Evolutionary conservation across 2,797 vertebrate genomes (phyloP).

Genomic region (Euthynnus affinis): DNA sequence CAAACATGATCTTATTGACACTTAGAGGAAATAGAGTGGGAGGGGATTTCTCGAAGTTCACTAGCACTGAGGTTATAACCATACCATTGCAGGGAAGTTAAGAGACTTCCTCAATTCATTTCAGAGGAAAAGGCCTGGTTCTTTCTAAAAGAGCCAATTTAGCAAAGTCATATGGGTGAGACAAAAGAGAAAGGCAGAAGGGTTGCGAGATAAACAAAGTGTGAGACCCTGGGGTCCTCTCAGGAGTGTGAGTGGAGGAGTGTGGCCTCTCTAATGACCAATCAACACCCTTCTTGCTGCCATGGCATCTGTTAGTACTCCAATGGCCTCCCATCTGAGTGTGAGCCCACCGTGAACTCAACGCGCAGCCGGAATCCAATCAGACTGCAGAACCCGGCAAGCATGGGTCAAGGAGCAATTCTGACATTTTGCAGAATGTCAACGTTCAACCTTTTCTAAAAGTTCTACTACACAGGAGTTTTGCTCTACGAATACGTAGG

Average conservation of each 20-base stretch:
- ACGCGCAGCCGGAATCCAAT: constrained; percentile 78
- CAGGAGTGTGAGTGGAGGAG: constrained; percentile 75
- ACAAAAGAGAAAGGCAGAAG: constrained; percentile 66
- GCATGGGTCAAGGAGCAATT: constrained; percentile 78
- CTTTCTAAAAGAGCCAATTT: constrained; percentile 67
- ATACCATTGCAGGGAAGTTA: constrained; percentile 48
- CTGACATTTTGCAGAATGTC: constrained; percentile 81
- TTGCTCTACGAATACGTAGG: constrained; percentile 55
- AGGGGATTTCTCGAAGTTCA: constrained; percentile 48
- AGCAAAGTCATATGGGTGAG: constrained; percentile 64
- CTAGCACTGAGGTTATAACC: constrained; percentile 21
- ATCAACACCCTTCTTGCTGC: constrained; percentile 87
- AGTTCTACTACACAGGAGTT: constrained; percentile 71
- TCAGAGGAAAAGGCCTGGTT: constrained; percentile 61
- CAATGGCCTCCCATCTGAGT: constrained; percentile 79
- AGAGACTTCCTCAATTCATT: constrained; percentile 62
- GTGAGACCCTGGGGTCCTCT: constrained; percentile 75
- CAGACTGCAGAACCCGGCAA: constrained; percentile 61
- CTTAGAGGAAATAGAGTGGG: constrained; percentile 14
- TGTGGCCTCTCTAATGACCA: constrained; percentile 85
- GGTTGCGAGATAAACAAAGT: constrained; percentile 73
- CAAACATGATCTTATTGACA: constrained; percentile 10
- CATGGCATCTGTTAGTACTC: constrained; percentile 83
- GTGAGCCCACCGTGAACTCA: constrained; percentile 77
- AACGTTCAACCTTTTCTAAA: constrained; percentile 79